phyloP scores from a whole-genome alignment of 23 tunicate species.

The Phallusia fumigata region DNA sequence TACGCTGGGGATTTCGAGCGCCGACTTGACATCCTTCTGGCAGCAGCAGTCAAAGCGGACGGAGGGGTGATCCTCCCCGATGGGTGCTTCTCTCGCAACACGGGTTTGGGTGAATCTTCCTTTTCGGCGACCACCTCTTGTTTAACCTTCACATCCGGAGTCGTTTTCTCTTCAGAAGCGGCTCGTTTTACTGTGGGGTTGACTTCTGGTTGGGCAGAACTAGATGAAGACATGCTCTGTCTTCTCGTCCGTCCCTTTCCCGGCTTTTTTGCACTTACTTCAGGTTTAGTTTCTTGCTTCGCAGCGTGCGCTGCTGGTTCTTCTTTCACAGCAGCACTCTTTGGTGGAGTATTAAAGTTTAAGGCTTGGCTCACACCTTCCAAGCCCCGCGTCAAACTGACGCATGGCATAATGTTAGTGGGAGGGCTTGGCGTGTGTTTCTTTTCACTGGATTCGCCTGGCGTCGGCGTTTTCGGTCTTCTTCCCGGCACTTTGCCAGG shows the following conservation, averaged over 20 bases:
- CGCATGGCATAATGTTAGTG: neutral
- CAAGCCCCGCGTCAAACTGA: neutral
- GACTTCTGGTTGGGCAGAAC: conserved; percentile 31
- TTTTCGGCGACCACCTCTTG: neutral
- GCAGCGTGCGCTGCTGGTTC: neutral
- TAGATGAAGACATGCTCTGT: conserved; percentile 55
- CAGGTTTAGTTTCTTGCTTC: neutral
- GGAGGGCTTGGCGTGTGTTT: conserved; percentile 18
- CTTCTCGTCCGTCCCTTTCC: conserved; percentile 30
- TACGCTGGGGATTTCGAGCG: conserved; percentile 86
- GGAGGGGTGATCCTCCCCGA: conserved; percentile 24
- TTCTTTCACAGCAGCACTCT: neutral
- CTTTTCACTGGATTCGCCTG: neutral
- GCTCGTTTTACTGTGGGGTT: conserved; percentile 36
- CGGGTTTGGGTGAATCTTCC: conserved; percentile 10
- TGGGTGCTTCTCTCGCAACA: neutral
- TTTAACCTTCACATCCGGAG: neutral
- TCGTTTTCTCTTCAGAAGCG: conserved; percentile 34
- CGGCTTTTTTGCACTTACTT: neutral
- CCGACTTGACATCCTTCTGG: conserved; percentile 62
- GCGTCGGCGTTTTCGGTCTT: conserved; percentile 48
- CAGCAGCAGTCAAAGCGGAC: conserved; percentile 33
- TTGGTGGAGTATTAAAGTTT: conserved; percentile 22
- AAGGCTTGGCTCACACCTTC: conserved; percentile 9
- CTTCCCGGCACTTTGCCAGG: neutral